Percentiles rank a stretch among this genome's conserved stretches.
phyloP scores from a whole-genome alignment of 2,888 invertebrate genomes.

The Orchestes rusci region DNA sequence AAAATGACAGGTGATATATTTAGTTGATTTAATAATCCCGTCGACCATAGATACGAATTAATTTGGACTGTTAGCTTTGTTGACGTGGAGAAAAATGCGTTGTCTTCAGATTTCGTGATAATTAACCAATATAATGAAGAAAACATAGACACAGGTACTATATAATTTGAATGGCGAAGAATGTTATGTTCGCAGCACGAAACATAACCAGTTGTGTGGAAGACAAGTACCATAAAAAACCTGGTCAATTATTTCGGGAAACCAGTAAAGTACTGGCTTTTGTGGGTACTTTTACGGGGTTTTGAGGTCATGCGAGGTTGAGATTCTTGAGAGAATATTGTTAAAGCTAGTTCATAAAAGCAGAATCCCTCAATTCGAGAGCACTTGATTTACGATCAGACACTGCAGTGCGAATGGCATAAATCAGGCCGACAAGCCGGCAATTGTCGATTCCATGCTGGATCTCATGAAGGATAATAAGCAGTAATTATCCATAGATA shows the following conservation, averaged over 20 bases:
- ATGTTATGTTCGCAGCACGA: conserved; percentile 5
- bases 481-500: no score
- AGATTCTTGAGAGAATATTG: no score
- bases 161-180: conserved; percentile 2
- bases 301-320: no score
- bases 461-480: no score
- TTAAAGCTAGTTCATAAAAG: no score
- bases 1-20: conserved; percentile 23
- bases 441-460: no score
- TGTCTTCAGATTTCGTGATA: no score
- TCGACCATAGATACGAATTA: conserved; percentile 15
- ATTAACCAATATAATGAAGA: background rate
- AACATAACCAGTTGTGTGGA: conserved; percentile 9
- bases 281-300: conserved; percentile 13
- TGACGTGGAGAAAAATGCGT: background rate
- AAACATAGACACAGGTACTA: background rate
- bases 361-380: no score
- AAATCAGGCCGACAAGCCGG: no score
- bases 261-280: conserved; percentile 16
- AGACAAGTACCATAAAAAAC: conserved; percentile 9
- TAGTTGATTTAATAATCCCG: conserved; percentile 21
- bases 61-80: conserved; percentile 21
- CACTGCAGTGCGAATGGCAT: no score
- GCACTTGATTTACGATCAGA: no score
- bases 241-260: conserved; percentile 15